phyloP scores from a whole-genome alignment of 2,888 invertebrate species.

The Cerastis leucographa region DNA sequence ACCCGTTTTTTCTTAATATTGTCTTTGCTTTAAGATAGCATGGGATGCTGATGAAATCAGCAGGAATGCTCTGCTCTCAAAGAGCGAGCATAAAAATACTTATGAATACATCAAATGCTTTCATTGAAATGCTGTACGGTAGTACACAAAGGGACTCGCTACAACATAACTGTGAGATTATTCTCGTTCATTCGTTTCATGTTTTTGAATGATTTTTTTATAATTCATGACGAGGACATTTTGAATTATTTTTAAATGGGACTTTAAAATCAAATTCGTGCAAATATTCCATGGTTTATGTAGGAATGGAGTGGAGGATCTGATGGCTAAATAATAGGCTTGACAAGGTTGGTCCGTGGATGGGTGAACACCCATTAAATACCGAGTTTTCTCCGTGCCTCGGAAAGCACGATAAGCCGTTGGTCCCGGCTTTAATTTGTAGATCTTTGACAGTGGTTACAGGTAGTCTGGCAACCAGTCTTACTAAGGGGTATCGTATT shows the following conservation, averaged over 20 bases:
- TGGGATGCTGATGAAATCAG: slow-evolving; percentile 10
- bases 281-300: not conserved
- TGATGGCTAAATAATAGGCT: too few species aligned
- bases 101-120: slow-evolving; percentile 54
- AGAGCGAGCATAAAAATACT: slow-evolving; percentile 11
- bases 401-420: too few species aligned
- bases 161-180: slow-evolving; percentile 50
- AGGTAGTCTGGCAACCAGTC: too few species aligned
- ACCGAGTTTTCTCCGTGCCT: too few species aligned
- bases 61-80: slow-evolving; percentile 38
- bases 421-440: too few species aligned
- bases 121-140: slow-evolving; percentile 38
- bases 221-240: slow-evolving; percentile 24
- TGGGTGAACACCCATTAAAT: too few species aligned
- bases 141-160: slow-evolving; percentile 35
- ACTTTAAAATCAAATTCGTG: not conserved
- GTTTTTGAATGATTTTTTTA: slow-evolving; percentile 44
- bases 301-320: not conserved
- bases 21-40: not conserved
- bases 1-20: not conserved
- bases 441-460: too few species aligned
- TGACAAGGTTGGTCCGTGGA: too few species aligned
- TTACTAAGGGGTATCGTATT: too few species aligned
- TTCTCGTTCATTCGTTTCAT: slow-evolving; percentile 39
- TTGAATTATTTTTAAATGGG: slow-evolving; percentile 11